These are phyloP conservation scores for Anableps anableps DNA, from an alignment of 2,797 vertebrate genomes.

Conservation along the genomic window DNA sequence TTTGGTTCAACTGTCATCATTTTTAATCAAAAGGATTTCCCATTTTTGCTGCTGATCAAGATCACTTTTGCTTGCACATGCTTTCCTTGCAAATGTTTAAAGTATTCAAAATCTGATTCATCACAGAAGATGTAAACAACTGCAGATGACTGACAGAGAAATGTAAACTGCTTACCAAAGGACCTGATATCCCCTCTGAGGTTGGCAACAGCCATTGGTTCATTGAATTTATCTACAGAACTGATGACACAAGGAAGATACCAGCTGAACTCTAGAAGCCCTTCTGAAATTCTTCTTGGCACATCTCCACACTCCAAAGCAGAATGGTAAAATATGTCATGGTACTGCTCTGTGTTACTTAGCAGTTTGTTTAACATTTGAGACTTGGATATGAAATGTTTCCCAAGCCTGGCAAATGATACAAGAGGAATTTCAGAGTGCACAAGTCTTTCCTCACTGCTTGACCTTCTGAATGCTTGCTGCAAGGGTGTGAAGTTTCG, in stretches of 20 bases:
- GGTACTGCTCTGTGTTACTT: constrained; percentile 67
- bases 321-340: constrained; percentile 75
- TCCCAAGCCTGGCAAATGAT: constrained; percentile 61
- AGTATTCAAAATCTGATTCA: constrained; percentile 49
- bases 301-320: constrained; percentile 69
- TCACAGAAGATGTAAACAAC: constrained; percentile 76
- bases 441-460: constrained; percentile 74
- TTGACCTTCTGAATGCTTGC: constrained; percentile 38
- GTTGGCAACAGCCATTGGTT: constrained; percentile 76
- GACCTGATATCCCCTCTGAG: constrained; percentile 73
- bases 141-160: constrained; percentile 72
- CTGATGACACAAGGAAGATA: constrained; percentile 72
- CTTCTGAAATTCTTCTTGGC: constrained; percentile 58
- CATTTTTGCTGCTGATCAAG: constrained; percentile 27
- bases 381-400: constrained; percentile 71
- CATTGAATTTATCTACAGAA: constrained; percentile 69
- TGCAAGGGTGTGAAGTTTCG: constrained; percentile 70
- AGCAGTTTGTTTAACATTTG: constrained; percentile 77
- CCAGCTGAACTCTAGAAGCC: constrained; percentile 79
- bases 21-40: constrained; percentile 22
- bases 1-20: background rate
- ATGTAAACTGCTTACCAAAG: constrained; percentile 71
- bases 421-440: constrained; percentile 42
- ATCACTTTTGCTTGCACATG: constrained; percentile 19
- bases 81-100: constrained; percentile 41